Evolutionary conservation across 2,888 invertebrate genomes (phyloP).

Genomic region (Didymodactylos carnosus): DNA sequence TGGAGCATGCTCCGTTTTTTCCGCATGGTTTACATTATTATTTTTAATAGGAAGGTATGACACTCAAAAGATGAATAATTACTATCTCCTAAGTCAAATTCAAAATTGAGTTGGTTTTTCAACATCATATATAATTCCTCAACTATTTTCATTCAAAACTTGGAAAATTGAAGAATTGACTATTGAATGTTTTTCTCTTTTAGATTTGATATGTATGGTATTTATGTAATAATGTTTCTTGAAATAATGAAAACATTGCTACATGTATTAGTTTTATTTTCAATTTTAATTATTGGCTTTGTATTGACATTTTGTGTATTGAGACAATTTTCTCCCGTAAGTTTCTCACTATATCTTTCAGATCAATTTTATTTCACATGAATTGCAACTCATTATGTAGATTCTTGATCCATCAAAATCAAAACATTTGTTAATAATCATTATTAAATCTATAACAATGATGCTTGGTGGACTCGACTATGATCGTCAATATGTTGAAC

Average conservation of each 20-base stretch:
- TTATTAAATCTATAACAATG: slow-evolving; percentile 62
- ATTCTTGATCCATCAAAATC: background rate
- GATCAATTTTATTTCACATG: too few species aligned
- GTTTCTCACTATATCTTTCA: too few species aligned
- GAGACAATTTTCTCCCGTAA: background rate
- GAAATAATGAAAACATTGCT: slow-evolving; percentile 62
- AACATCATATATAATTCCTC: too few species aligned
- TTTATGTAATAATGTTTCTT: slow-evolving; percentile 80
- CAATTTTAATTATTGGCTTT: slow-evolving; percentile 70
- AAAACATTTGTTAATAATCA: slow-evolving; percentile 18
- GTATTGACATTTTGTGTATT: slow-evolving; percentile 66
- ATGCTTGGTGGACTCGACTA: slow-evolving; percentile 77
- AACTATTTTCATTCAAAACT: too few species aligned
- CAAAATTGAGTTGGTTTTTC: too few species aligned
- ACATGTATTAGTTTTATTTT: slow-evolving; percentile 65
- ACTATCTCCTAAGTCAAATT: too few species aligned
- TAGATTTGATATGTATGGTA: slow-evolving; percentile 52
- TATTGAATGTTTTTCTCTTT: too few species aligned
- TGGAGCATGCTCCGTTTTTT: slow-evolving; percentile 59
- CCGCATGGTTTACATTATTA: slow-evolving; percentile 68
- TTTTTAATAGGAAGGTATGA: slow-evolving; percentile 37
- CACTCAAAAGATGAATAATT: too few species aligned
- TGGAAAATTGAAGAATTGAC: too few species aligned
- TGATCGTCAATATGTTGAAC: slow-evolving; percentile 60
- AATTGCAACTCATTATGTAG: too few species aligned